Evolutionary conservation across 2,113 vertebrate species (phyloP), one percentile per base, ranked within the genome.

Genomic region (Brachypteracias leptosomus): DNA sequence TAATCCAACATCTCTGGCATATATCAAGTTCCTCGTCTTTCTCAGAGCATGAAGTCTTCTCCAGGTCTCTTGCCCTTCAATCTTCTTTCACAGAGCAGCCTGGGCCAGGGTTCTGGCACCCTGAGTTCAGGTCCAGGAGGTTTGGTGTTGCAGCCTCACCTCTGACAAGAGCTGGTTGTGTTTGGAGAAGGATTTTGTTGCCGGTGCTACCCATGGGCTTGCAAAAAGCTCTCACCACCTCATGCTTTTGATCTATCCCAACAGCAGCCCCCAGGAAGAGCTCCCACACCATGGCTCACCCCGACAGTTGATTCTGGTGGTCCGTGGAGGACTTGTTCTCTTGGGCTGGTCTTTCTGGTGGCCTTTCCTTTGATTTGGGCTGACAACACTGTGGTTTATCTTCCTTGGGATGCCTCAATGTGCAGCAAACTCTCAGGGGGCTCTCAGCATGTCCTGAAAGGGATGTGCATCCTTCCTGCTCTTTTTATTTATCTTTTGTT

Each of bases 191-290:
- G 31, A 35, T 57, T 57, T 72, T 1, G 14, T 26, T n/a, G 55
- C 47, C 3, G 16, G 10, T 21, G 49, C 58, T 25, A 11, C 65
- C 6, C 0, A 1, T 0, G 47, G 0, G 24, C 0, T 2, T 46
- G 38, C 13, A 14, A 7, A 31, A 10, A 29, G 24, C 40, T 47
- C 63, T 35, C 25, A 0, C 29, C 0, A 13, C 62, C 9, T 54
- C 1, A 0, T 25, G 38, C 54, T 13, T 38, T 42, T 1, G 3
- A 15, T 38, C 18, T 42, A 2, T 42, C 40, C 13, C 5, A 1
- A 9, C 78, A 16, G 28, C 42, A 70, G 47, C 20, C 24, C 55
- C 26, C 16, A 6, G 71, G 42, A 71, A 62, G 47, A 71, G 42
- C 57, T 70, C 35, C 65, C 57, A 22, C 0, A 0, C 42, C 49